A percentile compares a stretch with the other conserved stretches of the same genome.
These are phyloP conservation scores for Pipa parva DNA, from an alignment of 2,113 vertebrate genomes.

Conservation along the genomic window DNA sequence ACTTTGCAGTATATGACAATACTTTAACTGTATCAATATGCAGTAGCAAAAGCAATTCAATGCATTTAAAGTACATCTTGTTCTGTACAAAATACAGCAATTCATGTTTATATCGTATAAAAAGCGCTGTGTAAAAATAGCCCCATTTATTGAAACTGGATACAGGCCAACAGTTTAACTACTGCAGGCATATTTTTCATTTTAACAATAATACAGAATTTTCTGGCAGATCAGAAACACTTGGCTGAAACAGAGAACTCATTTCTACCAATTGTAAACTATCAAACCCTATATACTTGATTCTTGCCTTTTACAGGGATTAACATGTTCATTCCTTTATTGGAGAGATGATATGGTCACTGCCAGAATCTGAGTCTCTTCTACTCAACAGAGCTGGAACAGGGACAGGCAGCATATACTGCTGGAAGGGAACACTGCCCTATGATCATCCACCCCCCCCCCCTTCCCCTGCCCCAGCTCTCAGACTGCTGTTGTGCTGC, in stretches of 20 bases:
- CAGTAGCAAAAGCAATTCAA: conserved; percentile 17
- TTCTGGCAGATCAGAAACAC: background rate
- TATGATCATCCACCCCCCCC: too few species aligned
- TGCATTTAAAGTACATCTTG: conserved; percentile 28
- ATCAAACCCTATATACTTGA: too few species aligned
- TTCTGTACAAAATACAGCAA: conserved; percentile 10
- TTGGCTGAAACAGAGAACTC: background rate
- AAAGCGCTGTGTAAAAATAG: background rate
- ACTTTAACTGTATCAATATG: background rate
- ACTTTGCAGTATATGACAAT: background rate
- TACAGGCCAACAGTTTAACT: conserved; percentile 1
- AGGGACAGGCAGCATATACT: too few species aligned
- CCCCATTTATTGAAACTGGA: conserved; percentile 13
- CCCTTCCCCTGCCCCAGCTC: too few species aligned
- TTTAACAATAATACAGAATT: background rate
- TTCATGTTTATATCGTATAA: conserved; percentile 6
- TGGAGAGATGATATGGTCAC: too few species aligned
- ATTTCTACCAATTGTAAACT: too few species aligned
- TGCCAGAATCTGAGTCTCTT: too few species aligned
- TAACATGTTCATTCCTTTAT: too few species aligned
- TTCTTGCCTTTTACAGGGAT: too few species aligned
- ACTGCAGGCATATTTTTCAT: background rate
- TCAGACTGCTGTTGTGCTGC: too few species aligned
- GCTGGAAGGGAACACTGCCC: too few species aligned
- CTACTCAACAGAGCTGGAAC: too few species aligned